phyloP scores from a whole-genome alignment of 2,113 vertebrate species.

The Dasypus novemcinctus region DNA sequence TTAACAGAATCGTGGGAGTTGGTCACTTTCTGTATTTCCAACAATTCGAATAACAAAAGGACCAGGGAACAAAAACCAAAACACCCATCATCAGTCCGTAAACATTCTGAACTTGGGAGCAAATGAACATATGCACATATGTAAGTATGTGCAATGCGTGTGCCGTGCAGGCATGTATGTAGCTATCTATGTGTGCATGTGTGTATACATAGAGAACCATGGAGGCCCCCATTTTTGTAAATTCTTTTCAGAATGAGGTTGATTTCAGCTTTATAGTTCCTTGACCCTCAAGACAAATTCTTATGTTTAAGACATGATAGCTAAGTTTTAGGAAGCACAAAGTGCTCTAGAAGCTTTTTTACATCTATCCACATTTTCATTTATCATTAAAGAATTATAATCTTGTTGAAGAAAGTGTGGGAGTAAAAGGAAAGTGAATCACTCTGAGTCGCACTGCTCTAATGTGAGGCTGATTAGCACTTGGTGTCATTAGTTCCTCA shows the following conservation, averaged over 20 bases:
- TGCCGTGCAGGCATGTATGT: background rate
- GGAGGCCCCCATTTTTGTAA: background rate
- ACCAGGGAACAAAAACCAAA: background rate
- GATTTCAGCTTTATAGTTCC: slow-evolving; percentile 21
- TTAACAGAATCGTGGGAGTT: background rate
- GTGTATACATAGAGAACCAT: background rate
- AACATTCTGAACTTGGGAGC: background rate
- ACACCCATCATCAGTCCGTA: background rate
- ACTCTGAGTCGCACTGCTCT: background rate
- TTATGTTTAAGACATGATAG: background rate
- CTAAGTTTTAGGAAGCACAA: slow-evolving; percentile 13
- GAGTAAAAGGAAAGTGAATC: background rate
- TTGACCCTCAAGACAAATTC: background rate
- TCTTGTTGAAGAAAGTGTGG: background rate
- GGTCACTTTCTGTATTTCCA: background rate
- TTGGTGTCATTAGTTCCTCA: background rate
- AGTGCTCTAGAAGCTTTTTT: background rate
- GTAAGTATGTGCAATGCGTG: background rate
- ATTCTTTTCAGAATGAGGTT: background rate
- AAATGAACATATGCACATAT: background rate
- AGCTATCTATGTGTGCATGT: background rate
- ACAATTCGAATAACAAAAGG: background rate
- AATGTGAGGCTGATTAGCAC: background rate
- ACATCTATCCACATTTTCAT: too few relatives aligned
- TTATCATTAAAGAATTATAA: background rate